Percentiles rank a stretch among this genome's conserved stretches.
These are phyloP conservation scores for Cichlasoma orientale DNA, from an alignment of 2,797 vertebrate genomes.

Conservation along the genomic window DNA sequence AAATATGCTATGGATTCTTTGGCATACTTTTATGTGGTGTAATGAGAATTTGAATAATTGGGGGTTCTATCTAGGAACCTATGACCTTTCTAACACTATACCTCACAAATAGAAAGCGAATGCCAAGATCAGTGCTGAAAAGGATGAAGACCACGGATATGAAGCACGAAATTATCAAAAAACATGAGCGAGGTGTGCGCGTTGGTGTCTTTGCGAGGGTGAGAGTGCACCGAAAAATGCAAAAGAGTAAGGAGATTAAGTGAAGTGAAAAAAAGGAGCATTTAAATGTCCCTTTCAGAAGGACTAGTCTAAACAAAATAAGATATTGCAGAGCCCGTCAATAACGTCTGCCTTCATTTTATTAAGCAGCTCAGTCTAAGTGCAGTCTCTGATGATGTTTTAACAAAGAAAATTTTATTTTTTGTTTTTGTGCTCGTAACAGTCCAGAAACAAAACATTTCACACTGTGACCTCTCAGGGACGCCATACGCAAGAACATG, in stretches of 20 bases:
- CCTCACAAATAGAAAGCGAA: too few relatives aligned
- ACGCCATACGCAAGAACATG: neutral
- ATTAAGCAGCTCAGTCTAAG: neutral
- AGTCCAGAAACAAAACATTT: neutral
- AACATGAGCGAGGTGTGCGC: too few relatives aligned
- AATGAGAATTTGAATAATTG: neutral
- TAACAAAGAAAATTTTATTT: too few relatives aligned
- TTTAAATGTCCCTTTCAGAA: too few relatives aligned
- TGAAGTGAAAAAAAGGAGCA: too few relatives aligned
- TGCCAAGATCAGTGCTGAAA: too few relatives aligned
- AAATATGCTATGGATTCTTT: neutral
- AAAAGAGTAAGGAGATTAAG: too few relatives aligned
- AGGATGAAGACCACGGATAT: too few relatives aligned
- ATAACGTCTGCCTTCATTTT: neutral
- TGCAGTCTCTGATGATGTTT: neutral
- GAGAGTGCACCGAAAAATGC: too few relatives aligned
- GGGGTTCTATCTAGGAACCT: neutral
- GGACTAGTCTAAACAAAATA: neutral
- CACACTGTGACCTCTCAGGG: neutral
- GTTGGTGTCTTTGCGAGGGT: too few relatives aligned
- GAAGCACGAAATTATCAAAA: too few relatives aligned
- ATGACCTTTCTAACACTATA: neutral
- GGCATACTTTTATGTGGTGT: neutral
- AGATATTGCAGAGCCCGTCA: neutral
- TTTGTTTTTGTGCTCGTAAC: neutral